Evolutionary conservation across 2,888 invertebrate genomes (phyloP), one percentile per base, ranked within the genome.

Genomic region (Idaea aversata): DNA sequence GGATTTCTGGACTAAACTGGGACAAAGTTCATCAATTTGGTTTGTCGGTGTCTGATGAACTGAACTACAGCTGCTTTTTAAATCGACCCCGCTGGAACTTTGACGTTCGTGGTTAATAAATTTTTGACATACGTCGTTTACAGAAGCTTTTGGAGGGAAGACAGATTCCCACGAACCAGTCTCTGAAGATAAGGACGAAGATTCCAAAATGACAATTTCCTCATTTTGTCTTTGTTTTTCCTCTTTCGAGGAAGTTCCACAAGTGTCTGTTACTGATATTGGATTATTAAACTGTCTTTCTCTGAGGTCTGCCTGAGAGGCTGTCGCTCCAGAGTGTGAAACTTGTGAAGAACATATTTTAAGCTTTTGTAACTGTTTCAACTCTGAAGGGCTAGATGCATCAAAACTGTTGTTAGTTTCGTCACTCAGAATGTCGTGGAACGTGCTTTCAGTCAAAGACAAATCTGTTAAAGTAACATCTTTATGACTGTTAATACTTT

Each of bases 111-210:
- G 84, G 34, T 81, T 77, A 62, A 92, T 79, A 75, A 93, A 93
- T 63, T 86, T 88, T 74, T 88, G 85, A 80, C 91, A 93, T 62
- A 86, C 80, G 69, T 90, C 90, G 75, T 88, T 90, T 67, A 89
- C 85, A 57, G 86, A 75, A 38, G 81, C 72, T 75, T 87, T 88
- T 10, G 87, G 88, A 34, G 94, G 94, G 81, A 94, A 94, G 13
- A 94, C 93, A 0, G 94, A 93, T 79, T 95, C 95, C 95, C 95
- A 95, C 16, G 95, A 94, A 61, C 94, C 94, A 16, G 94, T 94
- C 83, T 95, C 95, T 6, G 95, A 95, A 47, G 95, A 95, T 64
- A 94, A 87, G 1, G 95, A 95, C 5, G 95, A 94, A 0, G 95
- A 94, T 75, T 94, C 94, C 83, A 94, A 85, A 72, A 94, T 94